phyloP scores from a whole-genome alignment of 1,140 invertebrate species.

The Vanessa tameamea region DNA sequence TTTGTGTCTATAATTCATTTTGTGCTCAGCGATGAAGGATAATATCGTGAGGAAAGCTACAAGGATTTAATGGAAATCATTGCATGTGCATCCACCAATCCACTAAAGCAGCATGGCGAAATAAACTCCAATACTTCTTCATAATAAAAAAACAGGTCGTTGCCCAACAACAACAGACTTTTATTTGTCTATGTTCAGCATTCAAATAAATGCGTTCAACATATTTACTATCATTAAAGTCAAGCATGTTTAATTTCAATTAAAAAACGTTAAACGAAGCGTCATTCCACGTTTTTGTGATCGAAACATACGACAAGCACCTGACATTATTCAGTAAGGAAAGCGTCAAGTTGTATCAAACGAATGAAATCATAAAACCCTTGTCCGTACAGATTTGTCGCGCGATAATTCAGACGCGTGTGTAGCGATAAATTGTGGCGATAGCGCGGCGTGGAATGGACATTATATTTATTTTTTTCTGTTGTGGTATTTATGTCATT shows the following conservation, averaged over 20 bases:
- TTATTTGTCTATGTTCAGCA: no score
- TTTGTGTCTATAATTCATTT: no score
- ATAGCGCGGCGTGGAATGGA: conserved; percentile 43
- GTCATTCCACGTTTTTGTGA: conserved; percentile 1
- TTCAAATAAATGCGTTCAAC: no score
- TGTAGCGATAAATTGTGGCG: conserved; percentile 61
- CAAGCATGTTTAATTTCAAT: neutral
- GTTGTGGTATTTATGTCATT: conserved; percentile 44
- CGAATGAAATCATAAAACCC: conserved; percentile 57
- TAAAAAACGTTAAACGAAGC: neutral
- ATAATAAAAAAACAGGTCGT: no score
- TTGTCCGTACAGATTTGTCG: conserved; percentile 50
- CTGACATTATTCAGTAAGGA: conserved; percentile 32
- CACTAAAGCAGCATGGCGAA: no score
- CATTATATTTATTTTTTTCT: conserved; percentile 42
- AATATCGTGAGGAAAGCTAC: no score
- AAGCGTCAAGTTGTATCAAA: conserved; percentile 57
- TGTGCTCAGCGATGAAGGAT: no score
- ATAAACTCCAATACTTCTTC: no score
- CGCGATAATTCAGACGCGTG: conserved; percentile 49
- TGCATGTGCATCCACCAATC: no score
- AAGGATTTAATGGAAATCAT: no score
- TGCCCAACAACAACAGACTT: no score
- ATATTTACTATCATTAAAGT: neutral
- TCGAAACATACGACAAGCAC: conserved; percentile 27